Conservation (phyloP, 2,797 vertebrate species). For the Gobio occitaniae region DNA sequence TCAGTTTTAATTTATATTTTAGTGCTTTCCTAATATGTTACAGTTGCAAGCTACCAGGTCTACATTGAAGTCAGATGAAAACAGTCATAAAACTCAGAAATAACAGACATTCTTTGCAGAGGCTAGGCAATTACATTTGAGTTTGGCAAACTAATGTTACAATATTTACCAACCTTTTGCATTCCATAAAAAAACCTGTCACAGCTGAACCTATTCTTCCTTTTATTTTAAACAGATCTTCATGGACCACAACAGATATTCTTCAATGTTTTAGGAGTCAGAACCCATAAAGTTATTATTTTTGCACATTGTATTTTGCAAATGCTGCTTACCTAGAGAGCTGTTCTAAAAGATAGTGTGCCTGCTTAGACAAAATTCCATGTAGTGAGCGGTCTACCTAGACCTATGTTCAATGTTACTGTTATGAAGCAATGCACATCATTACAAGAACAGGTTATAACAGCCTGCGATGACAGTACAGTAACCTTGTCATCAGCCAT, state of each 20-base stretch:
- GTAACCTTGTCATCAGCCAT: background rate
- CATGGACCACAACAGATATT: background rate
- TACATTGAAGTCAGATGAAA: background rate
- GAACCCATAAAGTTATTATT: background rate
- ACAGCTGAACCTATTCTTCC: background rate
- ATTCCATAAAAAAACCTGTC: background rate
- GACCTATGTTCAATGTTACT: background rate
- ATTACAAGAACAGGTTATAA: background rate
- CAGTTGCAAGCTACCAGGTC: background rate
- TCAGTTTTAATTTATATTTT: background rate
- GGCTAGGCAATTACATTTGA: background rate
- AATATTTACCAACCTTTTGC: constrained; percentile 5
- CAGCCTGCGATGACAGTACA: background rate
- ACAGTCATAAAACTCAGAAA: background rate
- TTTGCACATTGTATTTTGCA: background rate
- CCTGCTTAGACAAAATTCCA: background rate
- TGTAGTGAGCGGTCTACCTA: background rate
- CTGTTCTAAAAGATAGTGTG: background rate
- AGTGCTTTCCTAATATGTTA: background rate
- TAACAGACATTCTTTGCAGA: background rate
- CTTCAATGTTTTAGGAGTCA: background rate
- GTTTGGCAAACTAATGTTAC: background rate
- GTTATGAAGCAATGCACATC: background rate
- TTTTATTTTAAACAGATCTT: background rate
- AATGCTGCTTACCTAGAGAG: background rate